phyloP scores from a whole-genome alignment of 2,888 invertebrate species.

The Furcula furcula region DNA sequence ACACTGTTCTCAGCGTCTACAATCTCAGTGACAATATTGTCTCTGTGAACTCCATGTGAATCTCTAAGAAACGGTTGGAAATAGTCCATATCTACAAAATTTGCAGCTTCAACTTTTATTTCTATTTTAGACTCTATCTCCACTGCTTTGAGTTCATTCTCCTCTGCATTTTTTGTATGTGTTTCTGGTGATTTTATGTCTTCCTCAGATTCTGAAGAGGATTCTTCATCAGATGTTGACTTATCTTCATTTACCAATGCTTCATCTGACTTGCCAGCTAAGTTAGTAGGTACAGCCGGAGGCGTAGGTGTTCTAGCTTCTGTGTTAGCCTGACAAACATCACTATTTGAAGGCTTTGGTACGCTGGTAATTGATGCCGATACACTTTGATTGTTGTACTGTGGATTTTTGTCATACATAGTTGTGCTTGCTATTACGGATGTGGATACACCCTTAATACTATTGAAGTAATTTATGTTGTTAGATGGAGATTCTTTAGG shows the following conservation, averaged over 20 bases:
- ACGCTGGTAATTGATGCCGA: too few relatives aligned
- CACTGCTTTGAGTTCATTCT: neutral
- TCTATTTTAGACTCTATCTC: slow-evolving; percentile 8
- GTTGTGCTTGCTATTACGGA: too few relatives aligned
- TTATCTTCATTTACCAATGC: slow-evolving; percentile 6
- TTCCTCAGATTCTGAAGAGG: neutral
- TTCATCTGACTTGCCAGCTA: neutral
- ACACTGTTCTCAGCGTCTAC: slow-evolving; percentile 49
- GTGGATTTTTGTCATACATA: too few relatives aligned
- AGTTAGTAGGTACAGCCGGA: too few relatives aligned
- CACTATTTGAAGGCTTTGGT: too few relatives aligned
- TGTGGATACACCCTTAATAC: too few relatives aligned
- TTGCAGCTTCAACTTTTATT: slow-evolving; percentile 27
- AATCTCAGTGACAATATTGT: slow-evolving; percentile 33
- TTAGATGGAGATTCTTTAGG: too few relatives aligned
- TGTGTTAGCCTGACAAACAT: too few relatives aligned
- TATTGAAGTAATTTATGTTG: too few relatives aligned
- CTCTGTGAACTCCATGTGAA: slow-evolving; percentile 38
- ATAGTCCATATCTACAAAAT: slow-evolving; percentile 26
- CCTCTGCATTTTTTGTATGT: neutral
- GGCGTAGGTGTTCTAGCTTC: too few relatives aligned
- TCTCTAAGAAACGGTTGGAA: slow-evolving; percentile 50
- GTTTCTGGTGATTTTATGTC: neutral
- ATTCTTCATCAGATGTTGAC: slow-evolving; percentile 6
- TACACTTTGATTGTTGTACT: too few relatives aligned